Evolutionary conservation across 2,113 vertebrate species (phyloP), one percentile per base, ranked within the genome.

Genomic region (Nematolebias whitei): DNA sequence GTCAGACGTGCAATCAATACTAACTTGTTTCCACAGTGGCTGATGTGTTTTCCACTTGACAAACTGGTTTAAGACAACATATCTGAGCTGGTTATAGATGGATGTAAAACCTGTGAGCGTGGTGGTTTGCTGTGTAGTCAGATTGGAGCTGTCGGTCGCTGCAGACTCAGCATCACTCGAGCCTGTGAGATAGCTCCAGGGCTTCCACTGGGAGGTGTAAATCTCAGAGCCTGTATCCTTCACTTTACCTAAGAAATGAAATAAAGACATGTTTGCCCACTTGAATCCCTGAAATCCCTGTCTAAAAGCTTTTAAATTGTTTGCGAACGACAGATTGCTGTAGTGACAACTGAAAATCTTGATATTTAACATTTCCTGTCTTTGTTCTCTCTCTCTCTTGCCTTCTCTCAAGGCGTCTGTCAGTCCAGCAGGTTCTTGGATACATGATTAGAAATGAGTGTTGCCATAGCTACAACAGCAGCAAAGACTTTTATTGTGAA

Each of bases 151-250:
- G 1, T 67, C 56, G 26, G 78, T 74, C 73, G 53, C 71, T 57
- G 82, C 2, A 22, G 87, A 56, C 35, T 51, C 77, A 13, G 72
- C 71, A 43, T 85, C 73, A 22, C 63, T 72, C 12, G 63, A 52
- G 61, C 75, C 85, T 22, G 87, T 73, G 40, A 92, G 88, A 83
- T 91, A 91, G 82, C 84, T 90, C 92, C 90, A 87, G 70, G 91
- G 92, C 68, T 86, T 92, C 91, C 91, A 89, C 67, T 90, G 78
- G 58, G 92, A 92, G 35, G 71, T 81, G 79, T 89, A 86, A 76
- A 93, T 92, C 83, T 84, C 82, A 47, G 84, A 73, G 48, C 38
- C 74, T 1, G 78, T 70, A 22, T 76, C 49, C 78, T 81, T 75
- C 63, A 80, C 82, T 67, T 86, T 89, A 45, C 84, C 88, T 91